phyloP scores from a whole-genome alignment of 2,888 invertebrate species.

The Nasonia oneida region DNA sequence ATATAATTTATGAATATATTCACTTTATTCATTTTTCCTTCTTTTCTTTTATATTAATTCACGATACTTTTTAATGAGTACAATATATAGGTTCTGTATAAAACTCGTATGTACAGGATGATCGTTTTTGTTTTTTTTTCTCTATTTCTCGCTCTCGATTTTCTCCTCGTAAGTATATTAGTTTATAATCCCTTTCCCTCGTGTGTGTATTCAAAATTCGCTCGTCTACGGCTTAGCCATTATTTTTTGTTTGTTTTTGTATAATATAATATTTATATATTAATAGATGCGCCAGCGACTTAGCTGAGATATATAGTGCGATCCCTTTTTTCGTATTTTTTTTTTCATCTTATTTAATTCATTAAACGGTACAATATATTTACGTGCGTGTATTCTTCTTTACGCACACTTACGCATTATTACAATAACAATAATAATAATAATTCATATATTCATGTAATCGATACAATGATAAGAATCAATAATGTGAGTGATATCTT shows the following conservation, averaged over 20 bases:
- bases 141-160: constrained; percentile 58
- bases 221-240: constrained; percentile 48
- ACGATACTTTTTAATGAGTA: constrained; percentile 76
- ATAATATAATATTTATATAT: constrained; percentile 39
- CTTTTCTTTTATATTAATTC: constrained; percentile 67
- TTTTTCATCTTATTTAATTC: constrained; percentile 11
- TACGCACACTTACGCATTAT: constrained; percentile 56
- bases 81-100: constrained; percentile 77
- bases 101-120: constrained; percentile 79
- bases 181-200: constrained; percentile 54
- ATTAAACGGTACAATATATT: constrained; percentile 57
- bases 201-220: constrained; percentile 39
- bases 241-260: constrained; percentile 62
- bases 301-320: constrained; percentile 57
- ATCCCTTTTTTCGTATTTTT: constrained; percentile 48
- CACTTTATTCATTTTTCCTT: constrained; percentile 68
- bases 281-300: constrained; percentile 56
- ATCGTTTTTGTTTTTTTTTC: constrained; percentile 69
- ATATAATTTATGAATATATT: constrained; percentile 68
- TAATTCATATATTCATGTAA: constrained; percentile 56
- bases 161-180: constrained; percentile 59
- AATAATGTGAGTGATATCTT: constrained; percentile 60
- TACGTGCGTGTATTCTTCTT: constrained; percentile 38
- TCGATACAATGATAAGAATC: constrained; percentile 55
- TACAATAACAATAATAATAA: constrained; percentile 51